Evolutionary conservation across 2,113 vertebrate species (phyloP).

Genomic region (Psittacula cyanocephala): DNA sequence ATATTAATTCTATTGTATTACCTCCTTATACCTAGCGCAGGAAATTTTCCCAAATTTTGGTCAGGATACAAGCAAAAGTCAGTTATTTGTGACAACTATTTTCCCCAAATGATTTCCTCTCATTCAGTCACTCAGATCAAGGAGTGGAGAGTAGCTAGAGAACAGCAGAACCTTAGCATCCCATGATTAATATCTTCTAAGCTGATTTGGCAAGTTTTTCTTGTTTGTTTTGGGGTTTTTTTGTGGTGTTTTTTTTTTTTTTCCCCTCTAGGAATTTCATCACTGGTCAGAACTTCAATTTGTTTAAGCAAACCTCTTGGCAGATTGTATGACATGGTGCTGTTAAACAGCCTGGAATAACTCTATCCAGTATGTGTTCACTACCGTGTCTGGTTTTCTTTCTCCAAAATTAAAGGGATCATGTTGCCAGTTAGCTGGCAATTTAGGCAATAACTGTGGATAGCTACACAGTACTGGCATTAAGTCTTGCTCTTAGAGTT

Average conservation of each 20-base stretch:
- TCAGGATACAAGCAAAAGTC: neutral
- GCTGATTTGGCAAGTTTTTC: neutral
- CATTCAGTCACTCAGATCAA: neutral
- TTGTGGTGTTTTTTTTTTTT: too few species aligned
- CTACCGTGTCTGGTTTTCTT: neutral
- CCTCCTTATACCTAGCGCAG: neutral
- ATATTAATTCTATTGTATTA: neutral
- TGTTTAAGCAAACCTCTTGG: neutral
- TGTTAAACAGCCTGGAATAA: neutral
- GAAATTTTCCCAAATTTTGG: neutral
- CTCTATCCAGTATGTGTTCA: neutral
- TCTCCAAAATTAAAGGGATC: neutral
- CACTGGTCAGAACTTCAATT: neutral
- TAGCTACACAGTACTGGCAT: neutral
- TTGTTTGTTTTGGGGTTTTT: neutral
- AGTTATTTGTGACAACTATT: neutral
- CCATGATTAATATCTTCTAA: neutral
- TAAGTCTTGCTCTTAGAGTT: neutral
- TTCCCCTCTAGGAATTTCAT: neutral
- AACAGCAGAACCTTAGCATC: neutral
- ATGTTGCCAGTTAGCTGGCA: fast-evolving
- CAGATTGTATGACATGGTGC: neutral
- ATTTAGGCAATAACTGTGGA: neutral
- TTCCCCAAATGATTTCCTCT: neutral
- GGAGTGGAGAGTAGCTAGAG: neutral